These are phyloP conservation scores for mouse (Mus musculus) DNA, from an alignment of 2,113 vertebrate genomes.

Conservation along the genomic window GRCm39 chr17:67664001-67664500, in stretches of 20 bases:
- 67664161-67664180: too few species aligned
- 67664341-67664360: background rate
- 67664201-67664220: background rate
- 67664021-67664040: too few species aligned
- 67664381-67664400: background rate
- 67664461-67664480: too few species aligned
- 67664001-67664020: too few species aligned
- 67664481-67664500: background rate
- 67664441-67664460: too few species aligned
- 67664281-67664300: background rate
- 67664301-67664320: rapidly evolving
- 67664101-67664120: too few species aligned
- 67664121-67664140: too few species aligned
- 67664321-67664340: background rate
- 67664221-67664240: background rate
- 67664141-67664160: too few species aligned
- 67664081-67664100: too few species aligned
- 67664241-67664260: background rate
- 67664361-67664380: background rate
- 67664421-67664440: background rate
- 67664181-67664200: too few species aligned
- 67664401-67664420: conserved; percentile 21
- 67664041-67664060: too few species aligned
- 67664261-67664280: background rate
- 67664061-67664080: too few species aligned